Conservation (phyloP, 2,113 vertebrate genomes). For the Nerophis lumbriciformis region DNA sequence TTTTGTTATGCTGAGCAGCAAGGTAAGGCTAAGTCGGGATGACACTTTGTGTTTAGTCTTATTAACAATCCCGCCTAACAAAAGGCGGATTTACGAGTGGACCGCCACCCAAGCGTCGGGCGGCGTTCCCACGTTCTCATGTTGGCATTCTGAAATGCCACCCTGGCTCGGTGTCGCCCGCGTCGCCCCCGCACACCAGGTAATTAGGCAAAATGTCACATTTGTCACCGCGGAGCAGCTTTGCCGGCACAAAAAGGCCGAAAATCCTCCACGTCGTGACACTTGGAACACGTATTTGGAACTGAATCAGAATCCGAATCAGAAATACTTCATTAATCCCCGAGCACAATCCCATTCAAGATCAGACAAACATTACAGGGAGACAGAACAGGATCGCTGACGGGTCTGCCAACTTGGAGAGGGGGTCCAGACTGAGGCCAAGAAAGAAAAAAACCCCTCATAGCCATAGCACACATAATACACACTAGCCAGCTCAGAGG, state of each 20-base stretch:
- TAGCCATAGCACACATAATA: too few relatives aligned
- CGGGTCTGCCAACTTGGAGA: too few relatives aligned
- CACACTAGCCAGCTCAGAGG: too few relatives aligned
- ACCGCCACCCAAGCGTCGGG: constrained; percentile 45
- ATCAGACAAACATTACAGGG: too few relatives aligned
- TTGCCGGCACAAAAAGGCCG: constrained; percentile 15
- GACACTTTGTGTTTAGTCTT: constrained; percentile 42
- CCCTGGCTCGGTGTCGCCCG: constrained; percentile 16
- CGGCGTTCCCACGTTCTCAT: constrained; percentile 49
- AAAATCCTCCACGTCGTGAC: neutral
- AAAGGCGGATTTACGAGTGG: constrained; percentile 50
- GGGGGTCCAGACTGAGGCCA: too few relatives aligned
- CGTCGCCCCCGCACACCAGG: constrained; percentile 7
- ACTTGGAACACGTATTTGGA: too few relatives aligned
- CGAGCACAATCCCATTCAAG: too few relatives aligned
- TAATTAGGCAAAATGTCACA: constrained; percentile 9
- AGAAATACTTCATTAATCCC: too few relatives aligned
- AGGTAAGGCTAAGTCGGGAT: constrained; percentile 31
- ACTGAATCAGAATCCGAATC: too few relatives aligned
- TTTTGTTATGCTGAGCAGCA: constrained; percentile 49
- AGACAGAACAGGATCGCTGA: too few relatives aligned
- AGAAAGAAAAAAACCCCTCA: too few relatives aligned
- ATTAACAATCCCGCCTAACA: constrained; percentile 51
- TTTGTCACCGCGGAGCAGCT: constrained; percentile 17
- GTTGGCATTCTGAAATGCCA: constrained; percentile 39